These are phyloP conservation scores for Thelaira solivaga DNA, from an alignment of 2,888 invertebrate species.

Conservation along the genomic window DNA sequence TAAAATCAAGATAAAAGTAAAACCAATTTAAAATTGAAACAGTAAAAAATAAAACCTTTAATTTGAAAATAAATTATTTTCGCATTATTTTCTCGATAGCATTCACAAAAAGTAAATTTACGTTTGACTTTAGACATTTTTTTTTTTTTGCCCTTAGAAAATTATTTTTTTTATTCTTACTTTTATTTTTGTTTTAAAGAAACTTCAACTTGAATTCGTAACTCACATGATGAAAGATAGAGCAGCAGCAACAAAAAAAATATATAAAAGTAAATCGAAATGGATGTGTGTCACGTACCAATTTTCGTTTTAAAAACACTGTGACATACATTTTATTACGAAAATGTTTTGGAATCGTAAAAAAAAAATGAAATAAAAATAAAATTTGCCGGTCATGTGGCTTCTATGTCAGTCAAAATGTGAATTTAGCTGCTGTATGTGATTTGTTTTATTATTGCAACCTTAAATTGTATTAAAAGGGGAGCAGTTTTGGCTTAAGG, in stretches of 20 bases:
- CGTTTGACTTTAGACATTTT: background rate
- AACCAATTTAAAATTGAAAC: too few species aligned
- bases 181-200: background rate
- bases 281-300: constrained; percentile 56
- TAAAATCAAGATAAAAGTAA: too few species aligned
- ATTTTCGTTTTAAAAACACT: constrained; percentile 52
- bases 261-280: constrained; percentile 10
- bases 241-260: background rate
- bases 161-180: background rate
- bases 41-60: too few species aligned
- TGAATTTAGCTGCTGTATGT: constrained; percentile 23
- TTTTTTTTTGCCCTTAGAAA: constrained; percentile 7
- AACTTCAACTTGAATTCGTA: constrained; percentile 9
- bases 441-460: constrained; percentile 8
- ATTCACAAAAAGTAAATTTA: too few species aligned
- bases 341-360: constrained; percentile 42
- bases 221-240: background rate
- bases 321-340: constrained; percentile 60
- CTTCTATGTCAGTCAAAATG: constrained; percentile 29
- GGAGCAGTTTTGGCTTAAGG: background rate
- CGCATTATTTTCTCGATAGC: too few species aligned
- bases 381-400: constrained; percentile 53
- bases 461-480: background rate
- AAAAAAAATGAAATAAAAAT: constrained; percentile 25
- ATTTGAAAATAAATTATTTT: too few species aligned